Evolutionary conservation across 2,888 invertebrate species (phyloP).

Genomic region (Pachydiplax longipennis): DNA sequence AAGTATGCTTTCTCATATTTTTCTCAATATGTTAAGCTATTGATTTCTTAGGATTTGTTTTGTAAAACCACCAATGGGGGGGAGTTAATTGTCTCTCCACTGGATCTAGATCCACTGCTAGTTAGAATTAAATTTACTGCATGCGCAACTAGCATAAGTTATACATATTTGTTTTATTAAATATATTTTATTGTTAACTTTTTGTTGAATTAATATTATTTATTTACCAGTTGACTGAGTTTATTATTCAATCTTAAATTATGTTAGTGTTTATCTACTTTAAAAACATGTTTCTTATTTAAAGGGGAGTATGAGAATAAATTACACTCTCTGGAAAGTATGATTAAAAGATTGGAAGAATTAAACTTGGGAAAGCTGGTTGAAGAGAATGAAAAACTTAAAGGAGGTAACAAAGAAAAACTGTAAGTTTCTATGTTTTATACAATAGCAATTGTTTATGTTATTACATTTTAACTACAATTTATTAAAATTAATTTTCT

Average conservation of each 20-base stretch:
- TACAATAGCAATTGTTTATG: background rate
- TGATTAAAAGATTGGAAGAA: conserved; percentile 59
- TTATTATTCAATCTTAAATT: background rate
- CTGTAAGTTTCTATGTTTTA: background rate
- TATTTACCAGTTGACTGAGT: too few species aligned
- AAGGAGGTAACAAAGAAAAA: conserved; percentile 50
- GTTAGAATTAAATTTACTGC: too few species aligned
- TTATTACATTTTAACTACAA: background rate
- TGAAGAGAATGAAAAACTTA: conserved; percentile 60
- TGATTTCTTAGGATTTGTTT: too few species aligned
- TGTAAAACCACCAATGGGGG: background rate
- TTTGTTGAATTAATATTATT: too few species aligned
- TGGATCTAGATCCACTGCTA: too few species aligned
- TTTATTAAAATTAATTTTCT: background rate
- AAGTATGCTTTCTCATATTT: conserved; percentile 52
- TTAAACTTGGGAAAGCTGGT: conserved; percentile 60
- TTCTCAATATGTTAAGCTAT: background rate
- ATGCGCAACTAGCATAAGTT: too few species aligned
- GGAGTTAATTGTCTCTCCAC: too few species aligned
- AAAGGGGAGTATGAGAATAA: conserved; percentile 53
- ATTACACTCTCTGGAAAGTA: conserved; percentile 59
- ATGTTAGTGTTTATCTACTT: too few species aligned
- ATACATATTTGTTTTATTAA: too few species aligned
- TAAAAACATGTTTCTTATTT: too few species aligned
- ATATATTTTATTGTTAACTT: too few species aligned